phyloP scores from a whole-genome alignment of 1,140 invertebrate genomes.

The Metaphire vulgaris region DNA sequence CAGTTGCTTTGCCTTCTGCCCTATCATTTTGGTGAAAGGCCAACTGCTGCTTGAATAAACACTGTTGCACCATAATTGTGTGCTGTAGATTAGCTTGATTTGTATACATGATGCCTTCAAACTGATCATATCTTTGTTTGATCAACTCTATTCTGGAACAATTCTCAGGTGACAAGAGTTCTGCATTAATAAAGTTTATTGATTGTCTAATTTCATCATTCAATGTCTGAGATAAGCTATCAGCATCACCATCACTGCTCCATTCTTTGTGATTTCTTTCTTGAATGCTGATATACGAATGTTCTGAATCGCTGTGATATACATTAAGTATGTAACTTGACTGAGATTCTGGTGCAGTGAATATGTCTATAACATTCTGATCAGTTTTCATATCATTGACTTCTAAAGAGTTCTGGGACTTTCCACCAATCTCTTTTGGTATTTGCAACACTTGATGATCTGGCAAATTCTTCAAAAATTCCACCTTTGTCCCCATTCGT shows the following conservation, averaged over 20 bases:
- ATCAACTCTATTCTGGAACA: not conserved
- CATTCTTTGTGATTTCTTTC: not conserved
- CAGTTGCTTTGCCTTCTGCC: too few species aligned
- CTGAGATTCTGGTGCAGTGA: too few species aligned
- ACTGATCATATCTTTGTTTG: not conserved
- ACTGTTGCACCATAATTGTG: conserved; percentile 22
- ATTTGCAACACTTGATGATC: not conserved
- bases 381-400: too few species aligned
- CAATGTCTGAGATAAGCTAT: not conserved
- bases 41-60: conserved; percentile 17
- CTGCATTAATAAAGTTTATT: not conserved
- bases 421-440: too few species aligned
- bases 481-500: not conserved
- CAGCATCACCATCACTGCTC: not conserved
- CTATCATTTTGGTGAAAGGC: too few species aligned
- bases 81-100: conserved; percentile 16
- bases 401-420: too few species aligned
- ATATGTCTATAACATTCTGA: too few species aligned
- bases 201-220: not conserved
- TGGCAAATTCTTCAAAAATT: not conserved
- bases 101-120: conserved; percentile 17
- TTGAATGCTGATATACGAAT: not conserved
- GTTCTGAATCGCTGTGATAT: not conserved
- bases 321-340: not conserved
- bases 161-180: not conserved